phyloP scores from a whole-genome alignment of 2,888 invertebrate species.

The Sphecodes monilicornis region DNA sequence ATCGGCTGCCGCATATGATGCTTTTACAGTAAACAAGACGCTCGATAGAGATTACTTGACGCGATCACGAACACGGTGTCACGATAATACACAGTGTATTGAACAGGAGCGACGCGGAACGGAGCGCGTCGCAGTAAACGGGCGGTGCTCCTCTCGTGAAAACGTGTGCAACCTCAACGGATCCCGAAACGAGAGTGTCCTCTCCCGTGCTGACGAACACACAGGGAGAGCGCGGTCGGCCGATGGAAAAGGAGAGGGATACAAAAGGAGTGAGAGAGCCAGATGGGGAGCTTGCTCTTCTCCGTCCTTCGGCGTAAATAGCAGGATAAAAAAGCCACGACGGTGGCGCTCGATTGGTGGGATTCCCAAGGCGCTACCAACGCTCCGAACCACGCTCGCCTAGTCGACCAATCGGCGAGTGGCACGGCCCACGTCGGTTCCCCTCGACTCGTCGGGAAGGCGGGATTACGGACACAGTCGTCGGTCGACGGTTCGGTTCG shows the following conservation, averaged over 20 bases:
- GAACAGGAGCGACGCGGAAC: slow-evolving; percentile 16
- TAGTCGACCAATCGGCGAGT: slow-evolving; percentile 71
- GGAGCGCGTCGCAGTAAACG: slow-evolving; percentile 56
- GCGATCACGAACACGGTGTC: slow-evolving; percentile 21
- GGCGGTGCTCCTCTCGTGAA: slow-evolving; percentile 63
- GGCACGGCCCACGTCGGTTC: slow-evolving; percentile 75
- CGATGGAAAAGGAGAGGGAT: slow-evolving; percentile 64
- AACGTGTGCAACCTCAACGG: slow-evolving; percentile 80
- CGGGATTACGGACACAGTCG: slow-evolving; percentile 65
- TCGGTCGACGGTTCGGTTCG: slow-evolving; percentile 60
- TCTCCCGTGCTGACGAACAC: slow-evolving; percentile 74
- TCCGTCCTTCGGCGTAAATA: slow-evolving; percentile 79
- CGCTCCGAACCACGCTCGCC: slow-evolving; percentile 67
- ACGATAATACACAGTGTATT: slow-evolving; percentile 23
- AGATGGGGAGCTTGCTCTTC: slow-evolving; percentile 68
- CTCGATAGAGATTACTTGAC: slow-evolving; percentile 12
- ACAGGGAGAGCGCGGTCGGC: slow-evolving; percentile 65
- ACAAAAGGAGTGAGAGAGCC: slow-evolving; percentile 69
- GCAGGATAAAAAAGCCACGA: slow-evolving; percentile 77
- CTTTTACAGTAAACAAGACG: slow-evolving; percentile 51
- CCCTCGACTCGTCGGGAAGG: slow-evolving; percentile 71
- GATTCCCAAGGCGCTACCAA: slow-evolving; percentile 66
- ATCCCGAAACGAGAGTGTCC: slow-evolving; percentile 83
- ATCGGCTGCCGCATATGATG: slow-evolving; percentile 54
- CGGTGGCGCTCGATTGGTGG: slow-evolving; percentile 72